Evolutionary conservation across 2,888 invertebrate genomes (phyloP), one percentile per base, ranked within the genome.

Genomic region (Phragmatobia fuliginosa): DNA sequence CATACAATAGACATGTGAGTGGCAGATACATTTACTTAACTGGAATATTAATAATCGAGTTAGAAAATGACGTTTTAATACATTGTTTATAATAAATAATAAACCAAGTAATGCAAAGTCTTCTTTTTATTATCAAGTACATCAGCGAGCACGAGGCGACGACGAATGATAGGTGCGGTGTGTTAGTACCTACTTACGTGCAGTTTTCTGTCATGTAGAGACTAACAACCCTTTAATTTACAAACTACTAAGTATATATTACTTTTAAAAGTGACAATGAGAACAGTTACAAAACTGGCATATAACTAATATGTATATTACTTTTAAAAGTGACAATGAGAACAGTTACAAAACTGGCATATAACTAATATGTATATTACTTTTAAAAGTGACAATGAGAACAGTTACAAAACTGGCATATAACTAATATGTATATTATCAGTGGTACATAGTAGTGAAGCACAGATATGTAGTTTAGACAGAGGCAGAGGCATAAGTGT

Each of bases 391-490:
- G 68, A 67, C 25, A 72, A 72, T 65, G 73, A 74, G 67, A 64
- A 63, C 66, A 73, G 71, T 70, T 62, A 79, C 66, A 72, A 72
- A 70, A 67, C 67, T 66, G 66, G 68, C 52, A 68, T 63, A 45
- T 60, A 32, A 79, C 72, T 80, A 74, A 80, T 76, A 77, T 76
- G 72, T 78, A 75, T 73, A 78, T 80, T 76, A 80, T 77, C 81
- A 75, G 67, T 61, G 41, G 74, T 67, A 76, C 76, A 72, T 70
- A 80, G 78, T 74, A 75, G 73, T 72, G 76, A 69, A 77, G 75
- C 80, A 78, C 82, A 80, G 80, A 82, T 84, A n/a, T n/a, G n/a
- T n/a, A 84, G 83, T 83, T 83, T 80, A 82, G 83, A 86, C 85
- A 87, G 85, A 85, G 82, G 82, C 84, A 85, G 21, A 45, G n/a